Conservation (phyloP, 2,113 vertebrate species). For the Bettongia penicillata region DNA sequence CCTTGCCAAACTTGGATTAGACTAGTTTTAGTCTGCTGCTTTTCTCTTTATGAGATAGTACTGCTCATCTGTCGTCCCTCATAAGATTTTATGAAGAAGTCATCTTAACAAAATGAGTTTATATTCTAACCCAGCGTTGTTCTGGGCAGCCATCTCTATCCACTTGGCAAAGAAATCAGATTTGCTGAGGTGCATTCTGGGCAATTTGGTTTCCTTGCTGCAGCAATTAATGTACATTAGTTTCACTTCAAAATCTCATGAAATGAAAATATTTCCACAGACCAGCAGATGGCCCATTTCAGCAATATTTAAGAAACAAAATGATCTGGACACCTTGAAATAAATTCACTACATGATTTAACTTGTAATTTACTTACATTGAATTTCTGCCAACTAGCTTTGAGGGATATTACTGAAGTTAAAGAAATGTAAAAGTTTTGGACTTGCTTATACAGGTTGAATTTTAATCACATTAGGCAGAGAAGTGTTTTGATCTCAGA, state of each 20-base stretch:
- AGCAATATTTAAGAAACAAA: slow-evolving; percentile 14
- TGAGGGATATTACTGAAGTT: slow-evolving; percentile 46
- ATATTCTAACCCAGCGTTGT: not conserved
- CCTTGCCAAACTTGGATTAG: not conserved
- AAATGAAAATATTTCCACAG: not conserved
- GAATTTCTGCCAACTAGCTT: slow-evolving; percentile 59
- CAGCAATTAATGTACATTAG: not conserved
- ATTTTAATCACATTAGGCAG: slow-evolving; percentile 52
- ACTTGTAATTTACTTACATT: slow-evolving; percentile 44
- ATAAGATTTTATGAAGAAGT: not conserved
- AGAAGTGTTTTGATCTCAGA: slow-evolving; percentile 49
- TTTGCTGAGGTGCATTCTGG: not conserved
- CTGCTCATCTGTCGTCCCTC: not conserved
- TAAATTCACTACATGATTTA: slow-evolving; percentile 51
- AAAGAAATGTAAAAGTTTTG: slow-evolving; percentile 42
- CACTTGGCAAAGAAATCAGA: not conserved
- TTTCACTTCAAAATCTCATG: not conserved
- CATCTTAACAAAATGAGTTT: not conserved
- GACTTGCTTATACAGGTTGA: slow-evolving; percentile 64
- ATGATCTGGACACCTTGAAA: slow-evolving; percentile 30
- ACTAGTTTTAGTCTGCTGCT: not conserved
- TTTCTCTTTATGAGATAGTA: not conserved
- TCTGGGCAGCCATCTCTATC: not conserved
- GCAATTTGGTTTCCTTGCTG: not conserved
- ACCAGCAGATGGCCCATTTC: slow-evolving; percentile 14